phyloP scores from a whole-genome alignment of 2,888 invertebrate species.

The Aspidiotus destructor region DNA sequence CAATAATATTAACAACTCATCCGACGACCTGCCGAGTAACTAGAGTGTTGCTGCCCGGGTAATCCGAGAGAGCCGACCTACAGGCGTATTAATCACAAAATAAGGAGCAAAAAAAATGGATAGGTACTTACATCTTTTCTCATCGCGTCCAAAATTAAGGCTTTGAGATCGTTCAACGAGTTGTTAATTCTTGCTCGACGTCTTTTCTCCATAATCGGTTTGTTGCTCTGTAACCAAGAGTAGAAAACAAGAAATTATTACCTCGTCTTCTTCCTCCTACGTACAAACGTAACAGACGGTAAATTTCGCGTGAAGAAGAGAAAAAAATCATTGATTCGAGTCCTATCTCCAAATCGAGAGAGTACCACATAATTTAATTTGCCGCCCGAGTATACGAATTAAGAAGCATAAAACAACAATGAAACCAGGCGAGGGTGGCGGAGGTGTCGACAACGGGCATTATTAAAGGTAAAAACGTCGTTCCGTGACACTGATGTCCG shows the following conservation, averaged over 20 bases:
- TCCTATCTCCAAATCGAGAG: neutral
- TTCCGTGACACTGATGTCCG: constrained; percentile 21
- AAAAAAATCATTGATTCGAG: constrained; percentile 1
- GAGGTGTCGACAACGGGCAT: neutral
- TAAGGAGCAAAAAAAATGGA: neutral
- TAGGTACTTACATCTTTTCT: constrained; percentile 82
- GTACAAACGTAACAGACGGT: too few relatives aligned
- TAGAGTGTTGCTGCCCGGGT: neutral
- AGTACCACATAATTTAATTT: neutral
- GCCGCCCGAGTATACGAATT: neutral
- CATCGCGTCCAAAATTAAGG: constrained; percentile 81
- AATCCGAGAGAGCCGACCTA: neutral
- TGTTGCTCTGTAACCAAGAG: constrained; percentile 65
- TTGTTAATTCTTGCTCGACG: constrained; percentile 86
- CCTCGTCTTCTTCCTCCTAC: too few relatives aligned
- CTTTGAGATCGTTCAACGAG: constrained; percentile 81
- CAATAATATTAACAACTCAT: neutral
- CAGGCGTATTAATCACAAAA: constrained; percentile 1
- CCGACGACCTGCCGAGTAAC: neutral
- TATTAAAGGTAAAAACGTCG: constrained; percentile 11
- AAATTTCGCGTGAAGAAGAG: too few relatives aligned
- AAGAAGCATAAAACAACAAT: constrained; percentile 11
- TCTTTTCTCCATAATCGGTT: constrained; percentile 92
- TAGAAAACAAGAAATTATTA: too few relatives aligned
- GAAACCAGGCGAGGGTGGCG: too few relatives aligned